A percentile compares a stretch with the other conserved stretches of the same genome.
Evolutionary conservation across 2,797 vertebrate genomes (phyloP).

Genomic region (Oophaga sylvatica): DNA sequence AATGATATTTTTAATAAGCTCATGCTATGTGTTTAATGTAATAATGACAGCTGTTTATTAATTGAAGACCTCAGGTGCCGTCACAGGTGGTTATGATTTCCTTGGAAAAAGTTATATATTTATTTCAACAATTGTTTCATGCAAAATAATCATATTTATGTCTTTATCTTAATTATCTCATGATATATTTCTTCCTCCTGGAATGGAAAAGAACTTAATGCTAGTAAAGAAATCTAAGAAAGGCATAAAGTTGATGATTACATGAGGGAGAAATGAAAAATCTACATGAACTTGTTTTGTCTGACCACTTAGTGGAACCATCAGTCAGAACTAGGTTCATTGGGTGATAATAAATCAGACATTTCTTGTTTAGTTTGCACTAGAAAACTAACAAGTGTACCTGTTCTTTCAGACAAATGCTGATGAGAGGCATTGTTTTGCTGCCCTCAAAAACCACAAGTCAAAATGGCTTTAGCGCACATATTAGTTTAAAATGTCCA

Average conservation of each 20-base stretch:
- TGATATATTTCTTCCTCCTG: neutral
- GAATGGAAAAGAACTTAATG: neutral
- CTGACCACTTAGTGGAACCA: no score
- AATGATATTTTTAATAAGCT: slow-evolving; percentile 43
- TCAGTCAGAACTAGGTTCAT: neutral
- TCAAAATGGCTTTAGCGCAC: no score
- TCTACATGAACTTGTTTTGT: neutral
- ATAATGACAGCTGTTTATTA: slow-evolving; percentile 46
- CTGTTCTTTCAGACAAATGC: neutral
- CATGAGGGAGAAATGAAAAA: neutral
- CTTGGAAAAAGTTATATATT: neutral
- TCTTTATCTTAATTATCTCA: neutral
- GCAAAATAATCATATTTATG: neutral
- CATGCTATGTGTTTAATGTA: slow-evolving; percentile 32
- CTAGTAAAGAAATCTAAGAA: neutral
- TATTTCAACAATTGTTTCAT: slow-evolving; percentile 19
- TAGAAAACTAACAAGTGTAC: neutral
- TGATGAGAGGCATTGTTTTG: no score
- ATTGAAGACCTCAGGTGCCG: neutral
- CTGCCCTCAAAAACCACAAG: neutral
- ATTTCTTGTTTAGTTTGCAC: neutral
- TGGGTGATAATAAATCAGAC: neutral
- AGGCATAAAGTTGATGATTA: neutral
- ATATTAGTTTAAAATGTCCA: no score
- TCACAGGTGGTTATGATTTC: slow-evolving; percentile 27